Evolutionary conservation across 1,140 invertebrate genomes (phyloP), one percentile per base, ranked within the genome.

Genomic region (Radopholus similis): DNA sequence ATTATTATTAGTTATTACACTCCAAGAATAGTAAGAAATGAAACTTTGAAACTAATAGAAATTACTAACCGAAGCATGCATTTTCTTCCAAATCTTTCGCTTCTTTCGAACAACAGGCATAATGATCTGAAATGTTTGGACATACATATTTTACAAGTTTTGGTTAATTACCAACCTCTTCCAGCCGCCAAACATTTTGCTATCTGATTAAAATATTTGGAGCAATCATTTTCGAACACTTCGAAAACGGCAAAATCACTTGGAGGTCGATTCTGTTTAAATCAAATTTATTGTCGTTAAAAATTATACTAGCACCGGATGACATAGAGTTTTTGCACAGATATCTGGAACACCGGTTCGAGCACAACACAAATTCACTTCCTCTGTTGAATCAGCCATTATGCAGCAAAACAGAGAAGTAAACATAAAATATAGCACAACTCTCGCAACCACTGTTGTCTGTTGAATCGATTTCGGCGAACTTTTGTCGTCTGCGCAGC

Each of bases 211-310:
- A 62, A 8, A 62, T 62, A 26, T 62, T 40, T 62, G 11, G 59
- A 47, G 30, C 59, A 62, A 13, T 62, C 49, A 23, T 62, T n/a
- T 47, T 62, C 59, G 32, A 62, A 62, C 0, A 62, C 59, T 26
- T 62, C 59, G 49, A 42, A 62, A 26, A 62, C 59, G 32, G 35
- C 59, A 62, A 62, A 62, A 62, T 62, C 59, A 47, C 59, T 62
- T 5, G 59, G 59, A 13, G 59, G 59, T 15, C 30, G 47, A 51
- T 11, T 51, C 47, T 51, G 47, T 51, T 51, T 13, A 47, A 9
- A 6, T 47, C n/a, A 6, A 6, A 47, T 47, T 47, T 47, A 18
- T 4, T 5, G 2, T 47, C n/a, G 4, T 4, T 5, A 47, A 3
- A 49, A 13, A 1, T 5, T 13, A 9, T 23, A n/a, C 26, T 8